Evolutionary conservation across 2,113 vertebrate genomes (phyloP).

Genomic region (Paradoxurus hermaphroditus): DNA sequence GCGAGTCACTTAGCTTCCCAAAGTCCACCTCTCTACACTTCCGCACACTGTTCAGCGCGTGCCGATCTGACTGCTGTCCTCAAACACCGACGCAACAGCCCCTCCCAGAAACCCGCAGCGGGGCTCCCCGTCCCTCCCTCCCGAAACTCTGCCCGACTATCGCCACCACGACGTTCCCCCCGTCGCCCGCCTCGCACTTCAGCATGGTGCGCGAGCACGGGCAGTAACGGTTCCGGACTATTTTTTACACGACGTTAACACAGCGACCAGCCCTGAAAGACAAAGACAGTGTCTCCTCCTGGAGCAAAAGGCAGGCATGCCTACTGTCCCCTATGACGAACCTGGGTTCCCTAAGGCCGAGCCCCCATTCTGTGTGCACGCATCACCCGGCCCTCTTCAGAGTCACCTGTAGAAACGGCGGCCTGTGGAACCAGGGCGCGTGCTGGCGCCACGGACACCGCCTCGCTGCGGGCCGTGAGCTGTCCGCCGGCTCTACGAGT

Average conservation of each 20-base stretch:
- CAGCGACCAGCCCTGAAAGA: not conserved
- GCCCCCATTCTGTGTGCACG: not conserved
- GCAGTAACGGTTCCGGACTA: not conserved
- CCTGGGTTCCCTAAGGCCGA: not conserved
- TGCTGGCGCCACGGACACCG: not conserved
- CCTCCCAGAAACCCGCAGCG: not conserved
- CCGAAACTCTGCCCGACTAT: not conserved
- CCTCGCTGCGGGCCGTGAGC: not conserved
- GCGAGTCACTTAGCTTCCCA: not conserved
- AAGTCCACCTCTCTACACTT: not conserved
- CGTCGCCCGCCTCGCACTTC: not conserved
- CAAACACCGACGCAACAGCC: too few species aligned
- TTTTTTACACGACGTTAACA: not conserved
- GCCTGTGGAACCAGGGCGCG: not conserved
- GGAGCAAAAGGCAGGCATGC: not conserved
- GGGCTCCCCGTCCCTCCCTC: not conserved
- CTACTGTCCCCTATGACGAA: not conserved
- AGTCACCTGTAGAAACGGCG: not conserved
- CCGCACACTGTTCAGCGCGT: not conserved
- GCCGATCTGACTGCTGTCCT: not conserved
- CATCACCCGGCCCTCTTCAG: not conserved
- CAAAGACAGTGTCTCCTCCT: not conserved
- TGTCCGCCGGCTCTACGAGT: not conserved
- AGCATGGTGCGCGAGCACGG: not conserved
- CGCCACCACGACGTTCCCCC: not conserved